These are phyloP conservation scores for Tetramorium parvispinum DNA, from an alignment of 1,140 invertebrate species.

Conservation along the genomic window DNA sequence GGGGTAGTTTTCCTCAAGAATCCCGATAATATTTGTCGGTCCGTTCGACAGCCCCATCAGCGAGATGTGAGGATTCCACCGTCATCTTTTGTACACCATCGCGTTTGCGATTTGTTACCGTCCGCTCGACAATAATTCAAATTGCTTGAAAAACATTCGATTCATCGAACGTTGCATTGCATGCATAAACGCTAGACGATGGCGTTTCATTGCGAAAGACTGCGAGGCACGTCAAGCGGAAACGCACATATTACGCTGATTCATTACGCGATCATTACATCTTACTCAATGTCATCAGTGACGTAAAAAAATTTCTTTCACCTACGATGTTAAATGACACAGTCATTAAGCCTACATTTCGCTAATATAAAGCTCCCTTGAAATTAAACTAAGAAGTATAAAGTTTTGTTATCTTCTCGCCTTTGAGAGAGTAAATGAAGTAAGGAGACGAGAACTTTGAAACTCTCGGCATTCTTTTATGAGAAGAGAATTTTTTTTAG, in stretches of 20 bases:
- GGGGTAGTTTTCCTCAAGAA: background rate
- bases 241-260: slow-evolving; percentile 7
- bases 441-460: background rate
- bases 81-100: slow-evolving; percentile 9
- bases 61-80: background rate
- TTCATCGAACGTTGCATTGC: slow-evolving; percentile 30
- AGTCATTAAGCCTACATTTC: background rate
- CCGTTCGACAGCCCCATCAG: background rate
- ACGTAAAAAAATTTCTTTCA: background rate
- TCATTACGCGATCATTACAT: slow-evolving; percentile 6
- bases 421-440: background rate
- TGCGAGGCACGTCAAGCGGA: background rate
- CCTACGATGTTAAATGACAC: background rate
- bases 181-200: background rate
- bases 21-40: slow-evolving; percentile 47
- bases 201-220: background rate
- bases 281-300: background rate
- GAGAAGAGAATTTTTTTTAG: background rate
- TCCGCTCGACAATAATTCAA: slow-evolving; percentile 1
- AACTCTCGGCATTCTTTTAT: background rate
- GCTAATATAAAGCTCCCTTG: background rate
- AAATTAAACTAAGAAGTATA: background rate
- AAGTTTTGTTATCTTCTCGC: background rate
- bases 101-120: slow-evolving; percentile 32
- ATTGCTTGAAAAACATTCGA: slow-evolving; percentile 41